These are phyloP conservation scores for Charina bottae DNA, from an alignment of 2,113 vertebrate species.

Conservation along the genomic window DNA sequence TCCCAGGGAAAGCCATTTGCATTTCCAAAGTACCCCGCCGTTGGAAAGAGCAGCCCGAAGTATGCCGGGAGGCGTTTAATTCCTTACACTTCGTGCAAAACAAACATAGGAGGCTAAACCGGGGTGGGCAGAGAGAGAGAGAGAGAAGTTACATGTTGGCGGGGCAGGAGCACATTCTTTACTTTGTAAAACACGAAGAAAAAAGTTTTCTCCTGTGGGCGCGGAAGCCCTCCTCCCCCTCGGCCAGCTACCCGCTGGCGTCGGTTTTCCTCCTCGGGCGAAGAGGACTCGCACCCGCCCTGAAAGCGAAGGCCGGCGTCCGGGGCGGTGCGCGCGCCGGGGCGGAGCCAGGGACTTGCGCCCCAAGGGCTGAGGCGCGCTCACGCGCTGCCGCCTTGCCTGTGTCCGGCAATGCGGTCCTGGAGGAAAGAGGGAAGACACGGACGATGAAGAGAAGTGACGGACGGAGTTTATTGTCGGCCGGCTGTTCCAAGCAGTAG, in stretches of 20 bases:
- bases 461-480: background rate
- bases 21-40: background rate
- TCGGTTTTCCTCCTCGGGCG: background rate
- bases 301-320: background rate
- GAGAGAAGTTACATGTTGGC: background rate
- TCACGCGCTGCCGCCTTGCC: background rate
- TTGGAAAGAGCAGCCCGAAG: background rate
- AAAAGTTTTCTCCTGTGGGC: background rate
- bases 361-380: background rate
- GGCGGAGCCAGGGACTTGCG: background rate
- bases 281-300: background rate
- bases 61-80: background rate
- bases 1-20: background rate
- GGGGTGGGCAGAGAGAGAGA: background rate
- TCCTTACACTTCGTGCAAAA: background rate
- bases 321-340: background rate
- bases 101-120: background rate
- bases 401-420: background rate
- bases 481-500: background rate
- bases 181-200: background rate
- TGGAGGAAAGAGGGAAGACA: background rate
- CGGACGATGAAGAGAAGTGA: background rate
- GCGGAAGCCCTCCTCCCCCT: background rate
- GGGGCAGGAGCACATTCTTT: background rate
- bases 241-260: background rate